phyloP scores from a whole-genome alignment of 2,797 vertebrate genomes.

The Anableps anableps region DNA sequence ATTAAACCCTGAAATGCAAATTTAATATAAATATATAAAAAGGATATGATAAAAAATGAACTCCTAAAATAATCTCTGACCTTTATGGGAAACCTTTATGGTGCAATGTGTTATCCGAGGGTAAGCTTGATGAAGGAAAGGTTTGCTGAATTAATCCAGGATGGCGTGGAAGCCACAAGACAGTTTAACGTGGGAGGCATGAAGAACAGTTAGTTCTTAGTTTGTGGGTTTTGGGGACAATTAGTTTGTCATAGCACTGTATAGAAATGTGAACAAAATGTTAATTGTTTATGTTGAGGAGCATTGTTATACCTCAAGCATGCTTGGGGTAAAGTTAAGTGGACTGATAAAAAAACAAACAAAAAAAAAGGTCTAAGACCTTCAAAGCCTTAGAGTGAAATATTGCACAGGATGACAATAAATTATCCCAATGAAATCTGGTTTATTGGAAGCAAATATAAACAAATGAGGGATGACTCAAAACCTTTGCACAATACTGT shows the following conservation, averaged over 20 bases:
- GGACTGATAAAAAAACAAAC: background rate
- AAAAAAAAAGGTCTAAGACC: background rate
- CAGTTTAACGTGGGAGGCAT: too few species aligned
- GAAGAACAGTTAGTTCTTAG: too few species aligned
- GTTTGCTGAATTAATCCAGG: too few species aligned
- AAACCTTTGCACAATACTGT: background rate
- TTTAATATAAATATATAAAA: too few species aligned
- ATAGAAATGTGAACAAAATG: background rate
- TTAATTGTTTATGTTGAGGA: background rate
- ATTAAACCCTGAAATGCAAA: too few species aligned
- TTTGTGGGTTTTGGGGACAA: background rate
- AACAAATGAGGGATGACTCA: background rate
- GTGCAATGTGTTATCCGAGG: too few species aligned
- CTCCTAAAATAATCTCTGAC: too few species aligned
- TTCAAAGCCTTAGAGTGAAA: background rate
- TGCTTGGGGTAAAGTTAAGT: background rate
- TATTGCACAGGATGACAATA: background rate
- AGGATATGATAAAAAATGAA: too few species aligned
- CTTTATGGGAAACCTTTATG: too few species aligned
- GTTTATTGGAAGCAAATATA: background rate
- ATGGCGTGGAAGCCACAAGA: too few species aligned
- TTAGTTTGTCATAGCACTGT: background rate
- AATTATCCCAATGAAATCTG: background rate
- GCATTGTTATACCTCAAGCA: background rate
- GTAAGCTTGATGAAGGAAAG: too few species aligned